A percentile compares a stretch with the other conserved stretches of the same genome.
These are phyloP conservation scores for Acanthosepion lycidas DNA, from an alignment of 2,888 invertebrate genomes.

Conservation along the genomic window DNA sequence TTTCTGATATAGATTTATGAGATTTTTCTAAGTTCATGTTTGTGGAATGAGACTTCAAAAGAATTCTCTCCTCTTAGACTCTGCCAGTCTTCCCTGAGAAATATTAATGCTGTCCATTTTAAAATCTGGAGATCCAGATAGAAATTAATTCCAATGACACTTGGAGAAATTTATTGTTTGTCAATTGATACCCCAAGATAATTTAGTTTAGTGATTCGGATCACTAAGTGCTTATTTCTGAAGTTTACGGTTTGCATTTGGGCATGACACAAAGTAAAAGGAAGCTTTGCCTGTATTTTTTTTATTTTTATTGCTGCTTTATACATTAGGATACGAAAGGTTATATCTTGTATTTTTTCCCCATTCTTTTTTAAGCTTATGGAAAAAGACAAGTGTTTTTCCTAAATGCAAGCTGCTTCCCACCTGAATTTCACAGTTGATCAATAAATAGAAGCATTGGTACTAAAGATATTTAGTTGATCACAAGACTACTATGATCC, in stretches of 20 bases:
- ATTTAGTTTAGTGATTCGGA: neutral
- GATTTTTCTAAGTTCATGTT: neutral
- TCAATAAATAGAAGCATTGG: neutral
- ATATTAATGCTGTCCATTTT: neutral
- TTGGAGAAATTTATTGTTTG: neutral
- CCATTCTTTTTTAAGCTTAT: neutral
- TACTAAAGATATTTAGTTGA: neutral
- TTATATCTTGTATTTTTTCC: neutral
- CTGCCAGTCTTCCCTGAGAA: neutral
- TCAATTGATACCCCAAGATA: neutral
- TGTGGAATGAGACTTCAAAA: neutral
- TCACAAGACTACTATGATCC: neutral
- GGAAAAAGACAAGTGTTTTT: neutral
- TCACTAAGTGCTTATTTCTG: neutral
- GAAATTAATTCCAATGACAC: neutral
- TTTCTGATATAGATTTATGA: too few species aligned
- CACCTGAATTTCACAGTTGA: neutral
- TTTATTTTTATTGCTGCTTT: too few species aligned
- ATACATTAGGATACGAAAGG: neutral
- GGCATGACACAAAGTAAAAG: too few species aligned
- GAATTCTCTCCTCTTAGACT: neutral
- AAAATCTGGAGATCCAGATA: neutral
- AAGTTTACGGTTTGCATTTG: too few species aligned
- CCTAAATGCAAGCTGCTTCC: neutral
- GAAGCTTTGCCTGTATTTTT: too few species aligned